Evolutionary conservation across 1,140 invertebrate species (phyloP), one percentile per base, ranked within the genome.

Genomic region (Hyphantria cunea): DNA sequence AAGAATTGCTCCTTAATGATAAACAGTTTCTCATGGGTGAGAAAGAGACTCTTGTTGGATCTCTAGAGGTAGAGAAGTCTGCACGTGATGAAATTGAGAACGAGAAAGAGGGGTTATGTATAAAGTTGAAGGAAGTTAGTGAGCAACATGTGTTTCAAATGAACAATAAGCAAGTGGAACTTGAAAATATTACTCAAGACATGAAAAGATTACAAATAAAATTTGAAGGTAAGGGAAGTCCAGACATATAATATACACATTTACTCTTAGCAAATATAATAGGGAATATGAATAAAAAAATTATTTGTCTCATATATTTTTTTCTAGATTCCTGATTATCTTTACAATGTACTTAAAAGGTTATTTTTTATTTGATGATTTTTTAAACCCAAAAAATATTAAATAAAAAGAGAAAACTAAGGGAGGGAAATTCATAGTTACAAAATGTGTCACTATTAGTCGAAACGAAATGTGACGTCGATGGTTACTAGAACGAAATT

Each of bases 191-290:
- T 12, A 62, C 45, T 37, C 31, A 50, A 17, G 64, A 71, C 25
- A 55, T 68, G 8, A 55, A 68, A 14, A 56, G 42, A 50, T 48
- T 80, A n/a, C 63, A 76, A 60, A 64, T 52, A 14, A 64, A 71
- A 41, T 70, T 66, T 56, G 66, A 78, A 66, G 59, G 78, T 80
- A 70, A 71, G 73, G 71, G 41, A 15, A 44, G 6, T 11, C 13
- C 10, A 14, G 5, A 25, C 17, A 14, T 14, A 32, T 6, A 11
- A 6, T 0, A 44, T 25, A 25, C 17, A 25, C 5, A 25, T 3
- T 25, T 25, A 25, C 5, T n/a, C n/a, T n/a, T n/a, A n/a, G n/a
- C n/a, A n/a, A n/a, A n/a, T n/a, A n/a, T n/a, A n/a, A n/a, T n/a
- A n/a, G n/a, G n/a, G n/a, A n/a, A n/a, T n/a, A n/a, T n/a, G n/a